Evolutionary conservation across 2,888 invertebrate genomes (phyloP).

Genomic region (Pteria penguin): DNA sequence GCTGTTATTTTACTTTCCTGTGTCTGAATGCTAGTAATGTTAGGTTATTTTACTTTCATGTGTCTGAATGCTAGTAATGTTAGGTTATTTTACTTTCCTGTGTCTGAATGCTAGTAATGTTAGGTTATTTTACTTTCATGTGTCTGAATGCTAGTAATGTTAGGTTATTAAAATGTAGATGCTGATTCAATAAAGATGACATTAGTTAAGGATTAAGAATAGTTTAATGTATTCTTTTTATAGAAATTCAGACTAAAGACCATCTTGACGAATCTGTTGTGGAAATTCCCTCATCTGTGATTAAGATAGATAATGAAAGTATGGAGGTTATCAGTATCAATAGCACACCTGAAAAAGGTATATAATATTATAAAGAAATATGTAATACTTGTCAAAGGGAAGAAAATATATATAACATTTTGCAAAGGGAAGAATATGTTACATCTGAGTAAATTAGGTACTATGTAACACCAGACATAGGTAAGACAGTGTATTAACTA

Average conservation of each 20-base stretch:
- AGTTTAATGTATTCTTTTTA: too few relatives aligned
- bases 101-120: background rate
- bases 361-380: too few relatives aligned
- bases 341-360: conserved; percentile 16
- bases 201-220: too few relatives aligned
- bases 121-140: background rate
- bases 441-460: too few relatives aligned
- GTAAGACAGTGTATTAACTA: too few relatives aligned
- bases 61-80: background rate
- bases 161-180: background rate
- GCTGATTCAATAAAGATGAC: background rate
- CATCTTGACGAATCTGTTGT: too few relatives aligned
- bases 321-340: conserved; percentile 21
- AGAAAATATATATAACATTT: too few relatives aligned
- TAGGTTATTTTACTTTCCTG: background rate
- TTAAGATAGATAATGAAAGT: background rate
- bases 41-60: background rate
- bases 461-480: too few relatives aligned
- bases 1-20: background rate
- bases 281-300: background rate
- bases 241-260: too few relatives aligned
- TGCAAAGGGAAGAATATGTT: too few relatives aligned
- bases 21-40: background rate
- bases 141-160: background rate
- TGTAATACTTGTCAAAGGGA: too few relatives aligned